These are phyloP conservation scores for Neotoma lepida DNA, from an alignment of 2,113 vertebrate species.

Conservation along the genomic window DNA sequence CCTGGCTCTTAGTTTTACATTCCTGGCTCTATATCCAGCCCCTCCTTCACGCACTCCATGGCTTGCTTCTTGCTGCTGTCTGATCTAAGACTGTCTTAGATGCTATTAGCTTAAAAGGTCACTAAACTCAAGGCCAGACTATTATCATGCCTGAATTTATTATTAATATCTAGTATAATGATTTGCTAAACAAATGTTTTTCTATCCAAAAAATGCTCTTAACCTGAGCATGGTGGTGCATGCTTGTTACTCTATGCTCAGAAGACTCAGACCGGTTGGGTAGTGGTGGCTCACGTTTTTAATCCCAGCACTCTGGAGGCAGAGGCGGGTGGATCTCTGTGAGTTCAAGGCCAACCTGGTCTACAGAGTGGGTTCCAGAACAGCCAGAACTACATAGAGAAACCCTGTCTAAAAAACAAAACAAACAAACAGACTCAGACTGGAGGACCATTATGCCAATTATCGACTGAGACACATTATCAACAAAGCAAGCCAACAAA, in stretches of 20 bases:
- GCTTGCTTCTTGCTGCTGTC: too few relatives aligned
- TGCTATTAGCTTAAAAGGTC: not conserved
- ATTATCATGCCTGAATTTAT: not conserved
- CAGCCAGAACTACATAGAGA: not conserved
- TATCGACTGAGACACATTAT: not conserved
- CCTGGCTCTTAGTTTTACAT: not conserved
- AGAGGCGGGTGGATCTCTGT: not conserved
- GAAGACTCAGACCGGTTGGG: too few relatives aligned
- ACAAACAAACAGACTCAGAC: not conserved
- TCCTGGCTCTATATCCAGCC: not conserved
- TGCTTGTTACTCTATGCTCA: not conserved
- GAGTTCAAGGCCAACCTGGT: not conserved
- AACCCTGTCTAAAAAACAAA: not conserved
- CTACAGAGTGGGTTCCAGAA: not conserved
- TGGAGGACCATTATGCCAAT: not conserved
- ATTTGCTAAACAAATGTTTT: not conserved
- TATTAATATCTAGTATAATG: not conserved
- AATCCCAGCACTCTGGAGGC: not conserved
- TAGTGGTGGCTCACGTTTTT: not conserved
- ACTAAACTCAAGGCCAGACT: not conserved
- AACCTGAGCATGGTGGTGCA: not conserved
- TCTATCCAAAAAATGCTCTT: not conserved
- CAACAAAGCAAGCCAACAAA: not conserved
- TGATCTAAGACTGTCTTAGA: not conserved
- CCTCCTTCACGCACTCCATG: accelerated